Base-by-base conservation (phyloP, 2,888 invertebrate species). In the Drosophila sordidula region DNA sequence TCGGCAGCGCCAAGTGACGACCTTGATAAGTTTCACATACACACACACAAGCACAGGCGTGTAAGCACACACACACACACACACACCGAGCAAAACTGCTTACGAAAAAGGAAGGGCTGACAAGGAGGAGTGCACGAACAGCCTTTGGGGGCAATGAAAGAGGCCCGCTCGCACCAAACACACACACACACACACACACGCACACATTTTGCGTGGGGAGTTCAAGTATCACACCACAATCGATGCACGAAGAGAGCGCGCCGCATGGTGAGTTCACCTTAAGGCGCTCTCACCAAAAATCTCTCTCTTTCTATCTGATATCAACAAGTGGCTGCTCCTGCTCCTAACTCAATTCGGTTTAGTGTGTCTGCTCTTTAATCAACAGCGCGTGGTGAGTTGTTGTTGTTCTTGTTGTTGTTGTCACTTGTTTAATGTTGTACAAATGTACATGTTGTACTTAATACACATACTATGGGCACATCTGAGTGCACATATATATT, bases 11-110 rank as follows among this genome's bases (percentile, higher is more conserved):
- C 87, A 84, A 90, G 78, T 76, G 86, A 90, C 90, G 91, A 90
- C 90, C 90, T 90, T 90, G 90, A 91, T 91, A 91, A 91, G 85
- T 89, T 88, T 69, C 67, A 83, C 80, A 73, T 56, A 72, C 65
- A 64, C 41, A 46, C 44, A 57, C 55, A 38, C 12, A 56, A n/a
- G 29, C 22, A 44, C 52, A 52, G 29, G 34, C 45, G 32, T 32
- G 32, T 32, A 32, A 32, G 34, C 12, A 54, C 32, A 38, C 36
- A 25, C 36, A 22, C 18, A 26, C 6, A 34, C 6, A 36, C 8
- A 41, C 42, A 56, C 49, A 38, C 41, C 56, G 45, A 41, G 50
- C 52, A 41, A 58, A 69, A 75, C 64, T 70, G 78, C 70, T 75
- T 78, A 75, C 75, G 51, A 67, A 66, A 62, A 78, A 75, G 65